Evolutionary conservation across 30 jellyfish, hydroid and myxozoan genomes (phyloP).

Genomic region (Haliclystus octoradiatus): DNA sequence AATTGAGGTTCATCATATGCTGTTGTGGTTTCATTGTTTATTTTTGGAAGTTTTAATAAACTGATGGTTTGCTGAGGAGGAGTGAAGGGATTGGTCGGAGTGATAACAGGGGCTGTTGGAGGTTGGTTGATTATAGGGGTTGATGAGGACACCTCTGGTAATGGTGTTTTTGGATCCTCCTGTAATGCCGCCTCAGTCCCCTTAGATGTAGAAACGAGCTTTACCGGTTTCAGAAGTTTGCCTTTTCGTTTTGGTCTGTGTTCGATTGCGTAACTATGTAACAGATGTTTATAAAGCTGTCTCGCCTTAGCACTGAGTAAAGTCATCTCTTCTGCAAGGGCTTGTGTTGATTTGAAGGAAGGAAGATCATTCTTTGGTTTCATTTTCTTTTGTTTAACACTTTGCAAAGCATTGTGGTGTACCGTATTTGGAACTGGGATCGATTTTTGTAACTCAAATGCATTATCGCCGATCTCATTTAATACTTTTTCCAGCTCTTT

Average conservation of each 20-base stretch:
- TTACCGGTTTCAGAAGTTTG: background rate
- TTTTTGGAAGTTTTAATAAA: too few species aligned
- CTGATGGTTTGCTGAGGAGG: background rate
- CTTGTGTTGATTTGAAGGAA: background rate
- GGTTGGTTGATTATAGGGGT: background rate
- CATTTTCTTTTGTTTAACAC: background rate
- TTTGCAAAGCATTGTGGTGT: background rate
- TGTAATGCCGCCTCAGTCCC: background rate
- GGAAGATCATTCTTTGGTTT: background rate
- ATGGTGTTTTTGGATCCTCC: background rate
- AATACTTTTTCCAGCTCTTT: background rate
- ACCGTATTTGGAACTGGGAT: background rate
- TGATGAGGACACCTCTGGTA: background rate
- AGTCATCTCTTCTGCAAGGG: constrained; percentile 8
- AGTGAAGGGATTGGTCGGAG: too few species aligned
- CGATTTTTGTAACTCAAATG: background rate
- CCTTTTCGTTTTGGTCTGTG: background rate
- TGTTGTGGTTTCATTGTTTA: background rate
- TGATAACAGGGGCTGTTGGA: background rate
- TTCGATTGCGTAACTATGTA: constrained; percentile 7
- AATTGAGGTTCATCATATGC: background rate
- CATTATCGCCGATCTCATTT: background rate
- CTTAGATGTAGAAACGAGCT: background rate
- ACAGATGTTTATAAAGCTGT: constrained; percentile 25
- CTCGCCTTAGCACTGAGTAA: constrained; percentile 52